Base-by-base conservation (phyloP, 2,888 invertebrate species). In the Arenicola marina region DNA sequence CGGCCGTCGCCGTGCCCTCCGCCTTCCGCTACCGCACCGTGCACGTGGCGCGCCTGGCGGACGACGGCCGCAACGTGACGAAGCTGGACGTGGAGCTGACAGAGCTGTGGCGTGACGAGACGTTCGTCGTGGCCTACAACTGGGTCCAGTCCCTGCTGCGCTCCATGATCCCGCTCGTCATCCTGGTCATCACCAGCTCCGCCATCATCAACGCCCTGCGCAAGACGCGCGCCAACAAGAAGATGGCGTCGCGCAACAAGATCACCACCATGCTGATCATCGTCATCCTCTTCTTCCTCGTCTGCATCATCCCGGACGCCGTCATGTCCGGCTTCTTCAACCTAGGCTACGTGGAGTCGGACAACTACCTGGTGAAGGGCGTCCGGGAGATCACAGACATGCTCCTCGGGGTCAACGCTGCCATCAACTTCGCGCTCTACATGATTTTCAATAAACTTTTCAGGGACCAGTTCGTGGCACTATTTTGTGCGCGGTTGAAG, bases 241-340 rank as follows among this genome's bases (percentile, higher is more conserved):
- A 76, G 58, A 66, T 79, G 58, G 75, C 77, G 0, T 76, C 78
- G 1, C 57, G 79, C 44, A 80, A 81, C 65, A 75, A 80, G 32
- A 80, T 82, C 38, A 82, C 82, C 2, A 65, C 80, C 7, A 82
- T 82, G 75, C 76, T 83, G 51, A 76, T 80, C 51, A 75, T 78
- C 32, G 76, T 83, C 26, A 77, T 83, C 29, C 70, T 81, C 28
- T 76, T 79, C 54, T 83, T 82, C 70, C 68, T 81, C 18, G 71
- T 80, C 54, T 82, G 80, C 68, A 76, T 81, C 48, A 78, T 78
- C 51, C 83, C 83, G 0, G 83, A 83, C 62, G 81, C 82, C 48
- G 72, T 82, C 38, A 75, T 83, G 77, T 82, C 82, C 1, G 76
- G 78, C 55, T 75, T 80, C 64, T 80, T 81, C 58, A 78, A 78